phyloP scores from a whole-genome alignment of 2,113 vertebrate species.

The Phaethon lepturus region DNA sequence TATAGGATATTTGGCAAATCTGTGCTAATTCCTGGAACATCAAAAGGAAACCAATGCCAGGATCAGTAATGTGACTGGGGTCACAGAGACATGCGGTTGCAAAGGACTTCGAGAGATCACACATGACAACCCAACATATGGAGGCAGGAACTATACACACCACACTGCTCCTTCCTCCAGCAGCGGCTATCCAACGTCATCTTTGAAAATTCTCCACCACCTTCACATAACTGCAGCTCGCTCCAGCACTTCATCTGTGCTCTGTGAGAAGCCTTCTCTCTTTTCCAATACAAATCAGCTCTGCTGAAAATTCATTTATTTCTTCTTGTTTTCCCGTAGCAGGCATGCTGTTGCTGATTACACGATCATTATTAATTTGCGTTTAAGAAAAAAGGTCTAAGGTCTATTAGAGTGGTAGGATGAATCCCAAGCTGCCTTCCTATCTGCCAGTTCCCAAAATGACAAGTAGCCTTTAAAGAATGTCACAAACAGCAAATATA shows the following conservation, averaged over 20 bases:
- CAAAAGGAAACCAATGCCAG: background rate
- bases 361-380: background rate
- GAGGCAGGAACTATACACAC: fast-evolving
- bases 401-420: background rate
- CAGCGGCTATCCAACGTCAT: fast-evolving
- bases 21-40: background rate
- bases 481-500: background rate
- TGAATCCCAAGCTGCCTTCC: background rate
- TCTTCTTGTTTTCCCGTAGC: background rate
- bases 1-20: background rate
- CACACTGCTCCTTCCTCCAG: background rate
- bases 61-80: background rate
- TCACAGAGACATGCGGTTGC: fast-evolving
- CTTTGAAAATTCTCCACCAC: background rate
- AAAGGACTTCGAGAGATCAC: background rate
- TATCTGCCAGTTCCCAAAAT: background rate
- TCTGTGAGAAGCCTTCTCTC: background rate
- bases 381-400: background rate
- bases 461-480: background rate
- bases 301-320: background rate
- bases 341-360: background rate
- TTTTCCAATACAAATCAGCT: background rate
- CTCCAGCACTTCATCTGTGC: background rate
- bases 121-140: fast-evolving
- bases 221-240: background rate